Base-by-base conservation (phyloP, 2,113 vertebrate genomes). In the Lepus timidus region DNA sequence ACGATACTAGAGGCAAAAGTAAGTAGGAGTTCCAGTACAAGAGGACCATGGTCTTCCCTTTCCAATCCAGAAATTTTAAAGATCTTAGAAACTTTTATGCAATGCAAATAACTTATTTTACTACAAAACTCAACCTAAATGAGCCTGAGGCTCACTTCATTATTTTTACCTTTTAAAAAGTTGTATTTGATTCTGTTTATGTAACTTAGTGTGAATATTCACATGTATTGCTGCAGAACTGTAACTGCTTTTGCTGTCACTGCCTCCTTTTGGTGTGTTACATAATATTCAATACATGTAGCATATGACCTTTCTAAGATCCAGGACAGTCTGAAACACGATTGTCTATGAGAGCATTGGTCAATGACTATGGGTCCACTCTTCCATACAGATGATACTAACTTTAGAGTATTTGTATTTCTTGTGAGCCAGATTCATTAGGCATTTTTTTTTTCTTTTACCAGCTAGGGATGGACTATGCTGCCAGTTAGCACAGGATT, bases 211-310 rank as follows among this genome's bases (percentile, higher is more conserved):
- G 27, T 83, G 39, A 95, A 25, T 36, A 93, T 36, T 19, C n/a
- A 74, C 68, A 70, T 4, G 85, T 73, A 90, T 68, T 78, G 33
- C 17, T 67, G 9, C 14, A 96, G 76, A 90, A 85, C 23, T 96
- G 25, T 83, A 70, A 79, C 19, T 90, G 23, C 1, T 78, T 84
- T 62, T 71, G 31, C 19, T 79, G n/a, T 10, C 44, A 62, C 12
- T 71, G 44, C 16, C 49, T 31, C n/a, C 3, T 75, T 20, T 3
- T 7, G n/a, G 16, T 58, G 1, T 87, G n/a, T 44, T 61, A 58
- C 12, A 36, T 88, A 67, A 82, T 82, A 74, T 49, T 93, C 39
- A 78, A 67, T 80, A 39, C 71, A 55, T 33, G 17, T 27, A 58
- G 16, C n/a, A 20, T 52, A 27, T 29, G 67, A 65, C 33, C 31